A percentile compares a stretch with the other conserved stretches of the same genome.
Conservation (phyloP, 1,140 invertebrate species). For the Euwallacea fornicatus region DNA sequence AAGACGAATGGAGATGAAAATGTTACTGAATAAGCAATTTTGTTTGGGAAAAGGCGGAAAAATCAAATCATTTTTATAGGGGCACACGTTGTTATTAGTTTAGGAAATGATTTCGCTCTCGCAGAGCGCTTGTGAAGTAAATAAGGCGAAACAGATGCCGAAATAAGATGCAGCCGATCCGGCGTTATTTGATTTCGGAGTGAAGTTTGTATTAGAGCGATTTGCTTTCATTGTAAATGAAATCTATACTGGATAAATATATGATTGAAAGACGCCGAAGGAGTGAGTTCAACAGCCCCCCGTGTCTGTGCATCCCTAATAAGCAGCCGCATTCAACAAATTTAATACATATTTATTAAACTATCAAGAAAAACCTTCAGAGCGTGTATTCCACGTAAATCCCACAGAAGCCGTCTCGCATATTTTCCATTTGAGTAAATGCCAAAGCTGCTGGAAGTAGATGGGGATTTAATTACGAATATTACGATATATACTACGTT, state of each 20-base stretch:
- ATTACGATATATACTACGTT: constrained; percentile 48
- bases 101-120: constrained; percentile 39
- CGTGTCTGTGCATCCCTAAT: too few species aligned
- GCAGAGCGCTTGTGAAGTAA: constrained; percentile 35
- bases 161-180: constrained; percentile 32
- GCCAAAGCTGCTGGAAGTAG: constrained; percentile 50
- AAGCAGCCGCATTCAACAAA: too few species aligned
- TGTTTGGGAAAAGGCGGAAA: constrained; percentile 35
- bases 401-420: constrained; percentile 6
- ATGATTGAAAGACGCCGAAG: background rate
- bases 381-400: constrained; percentile 2
- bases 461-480: constrained; percentile 53
- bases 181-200: constrained; percentile 22
- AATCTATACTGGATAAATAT: background rate
- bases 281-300: too few species aligned
- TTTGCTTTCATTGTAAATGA: background rate
- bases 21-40: constrained; percentile 40
- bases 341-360: background rate
- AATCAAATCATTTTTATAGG: constrained; percentile 42
- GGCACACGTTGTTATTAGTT: constrained; percentile 41
- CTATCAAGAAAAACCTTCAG: background rate
- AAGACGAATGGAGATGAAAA: constrained; percentile 28
- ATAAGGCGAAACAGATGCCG: constrained; percentile 39
- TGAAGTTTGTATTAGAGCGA: constrained; percentile 13
- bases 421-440: constrained; percentile 44